Evolutionary conservation across 2,888 invertebrate genomes (phyloP).

Genomic region (Sarcophaga carnaria): DNA sequence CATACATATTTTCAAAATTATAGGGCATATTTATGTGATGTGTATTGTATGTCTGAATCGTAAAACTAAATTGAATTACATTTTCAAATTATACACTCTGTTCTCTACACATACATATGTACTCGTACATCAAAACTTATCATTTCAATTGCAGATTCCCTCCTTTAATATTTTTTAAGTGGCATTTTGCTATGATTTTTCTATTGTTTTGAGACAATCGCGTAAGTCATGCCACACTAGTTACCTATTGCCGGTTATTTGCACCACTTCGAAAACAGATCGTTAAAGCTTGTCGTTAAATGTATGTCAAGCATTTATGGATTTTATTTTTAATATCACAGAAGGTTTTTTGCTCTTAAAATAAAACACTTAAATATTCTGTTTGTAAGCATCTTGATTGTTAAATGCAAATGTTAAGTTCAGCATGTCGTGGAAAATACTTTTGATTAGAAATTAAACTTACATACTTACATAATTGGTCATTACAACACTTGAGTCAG

Average conservation of each 20-base stretch:
- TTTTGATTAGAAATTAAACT: no score
- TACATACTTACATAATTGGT: no score
- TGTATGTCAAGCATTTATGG: constrained; percentile 61
- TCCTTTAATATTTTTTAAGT: constrained; percentile 20
- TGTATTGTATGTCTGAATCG: background rate
- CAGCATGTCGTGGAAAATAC: no score
- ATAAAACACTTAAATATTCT: no score
- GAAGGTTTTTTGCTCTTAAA: constrained; percentile 6
- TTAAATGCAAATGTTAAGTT: no score
- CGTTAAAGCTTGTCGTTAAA: constrained; percentile 53
- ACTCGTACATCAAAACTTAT: constrained; percentile 15
- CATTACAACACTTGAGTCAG: no score
- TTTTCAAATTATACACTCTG: background rate
- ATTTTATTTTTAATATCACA: constrained; percentile 14
- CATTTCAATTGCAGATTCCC: constrained; percentile 35
- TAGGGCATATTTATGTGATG: constrained; percentile 2
- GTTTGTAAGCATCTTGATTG: no score
- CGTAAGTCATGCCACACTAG: constrained; percentile 34
- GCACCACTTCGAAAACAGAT: constrained; percentile 23
- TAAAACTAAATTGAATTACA: background rate
- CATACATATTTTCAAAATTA: background rate
- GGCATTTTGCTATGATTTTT: constrained; percentile 25
- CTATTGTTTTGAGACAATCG: background rate
- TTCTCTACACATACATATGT: constrained; percentile 11
- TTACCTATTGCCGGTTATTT: constrained; percentile 42